Evolutionary conservation across 2,113 vertebrate genomes (phyloP).

Genomic region (Thamnophis sirtalis): DNA sequence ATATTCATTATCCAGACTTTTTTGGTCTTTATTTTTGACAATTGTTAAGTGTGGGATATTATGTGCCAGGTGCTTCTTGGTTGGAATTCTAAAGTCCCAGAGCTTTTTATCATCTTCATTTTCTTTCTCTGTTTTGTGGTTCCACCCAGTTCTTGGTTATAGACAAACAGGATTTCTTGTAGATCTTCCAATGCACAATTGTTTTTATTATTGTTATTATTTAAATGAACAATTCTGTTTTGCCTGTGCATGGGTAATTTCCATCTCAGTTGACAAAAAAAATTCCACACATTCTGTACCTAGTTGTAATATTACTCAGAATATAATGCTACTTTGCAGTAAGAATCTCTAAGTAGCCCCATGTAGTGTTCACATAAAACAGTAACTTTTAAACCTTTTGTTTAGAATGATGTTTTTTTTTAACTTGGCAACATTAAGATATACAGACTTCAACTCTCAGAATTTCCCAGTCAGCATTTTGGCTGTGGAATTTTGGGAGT

Average conservation of each 20-base stretch:
- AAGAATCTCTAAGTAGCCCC: background rate
- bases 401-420: background rate
- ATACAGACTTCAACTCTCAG: background rate
- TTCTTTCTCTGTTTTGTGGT: too few relatives aligned
- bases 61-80: too few relatives aligned
- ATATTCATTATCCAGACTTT: too few relatives aligned
- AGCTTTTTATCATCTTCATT: too few relatives aligned
- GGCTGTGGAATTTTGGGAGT: background rate
- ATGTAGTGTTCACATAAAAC: background rate
- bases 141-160: too few relatives aligned
- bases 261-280: background rate
- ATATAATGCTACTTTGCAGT: background rate
- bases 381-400: background rate
- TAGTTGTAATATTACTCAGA: too few relatives aligned
- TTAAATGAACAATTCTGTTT: background rate
- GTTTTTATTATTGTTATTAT: background rate
- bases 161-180: too few relatives aligned
- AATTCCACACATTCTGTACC: background rate
- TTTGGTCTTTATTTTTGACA: too few relatives aligned
- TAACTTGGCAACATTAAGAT: background rate
- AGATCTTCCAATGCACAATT: too few relatives aligned
- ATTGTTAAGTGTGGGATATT: too few relatives aligned
- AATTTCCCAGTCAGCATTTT: background rate
- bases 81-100: too few relatives aligned
- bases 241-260: background rate